Conservation (phyloP, 2,888 invertebrate genomes). For the Campopleginae sp. region DNA sequence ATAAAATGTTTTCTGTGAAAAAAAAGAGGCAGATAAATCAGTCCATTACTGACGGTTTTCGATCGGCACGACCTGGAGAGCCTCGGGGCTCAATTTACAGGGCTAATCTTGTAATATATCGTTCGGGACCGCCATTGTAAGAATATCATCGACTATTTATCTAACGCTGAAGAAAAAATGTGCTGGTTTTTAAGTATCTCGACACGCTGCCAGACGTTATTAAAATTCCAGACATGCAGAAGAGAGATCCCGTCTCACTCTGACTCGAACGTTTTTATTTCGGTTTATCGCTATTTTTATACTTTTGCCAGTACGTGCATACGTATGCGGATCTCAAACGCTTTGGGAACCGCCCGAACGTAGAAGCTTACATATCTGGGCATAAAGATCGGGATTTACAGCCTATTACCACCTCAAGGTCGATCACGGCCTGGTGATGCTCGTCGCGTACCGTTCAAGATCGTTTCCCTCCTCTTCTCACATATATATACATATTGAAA, state of each 20-base stretch:
- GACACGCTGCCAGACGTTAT: conserved; percentile 42
- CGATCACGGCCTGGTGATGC: conserved; percentile 55
- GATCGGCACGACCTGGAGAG: conserved; percentile 5
- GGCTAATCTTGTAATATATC: conserved; percentile 31
- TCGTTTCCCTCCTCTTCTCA: conserved; percentile 49
- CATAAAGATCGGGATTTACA: conserved; percentile 74
- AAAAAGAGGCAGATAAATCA: not conserved
- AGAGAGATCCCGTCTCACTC: conserved; percentile 54
- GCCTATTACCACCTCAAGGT: conserved; percentile 72
- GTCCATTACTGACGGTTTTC: not conserved
- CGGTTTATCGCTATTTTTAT: conserved; percentile 32
- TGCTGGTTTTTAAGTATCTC: conserved; percentile 33
- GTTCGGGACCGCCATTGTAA: conserved; percentile 10
- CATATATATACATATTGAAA: conserved; percentile 18
- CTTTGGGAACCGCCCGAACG: conserved; percentile 51
- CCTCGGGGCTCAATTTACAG: conserved; percentile 11
- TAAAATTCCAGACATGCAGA: conserved; percentile 53
- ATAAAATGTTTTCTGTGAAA: not conserved
- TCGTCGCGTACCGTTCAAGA: conserved; percentile 60
- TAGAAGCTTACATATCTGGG: conserved; percentile 64
- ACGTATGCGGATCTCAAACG: conserved; percentile 7
- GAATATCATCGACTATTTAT: conserved; percentile 58
- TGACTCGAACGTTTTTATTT: conserved; percentile 40
- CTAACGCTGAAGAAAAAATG: conserved; percentile 35
- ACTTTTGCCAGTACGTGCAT: conserved; percentile 16